Conservation (phyloP, 1,140 invertebrate species). For the Steinernema khuongi region DNA sequence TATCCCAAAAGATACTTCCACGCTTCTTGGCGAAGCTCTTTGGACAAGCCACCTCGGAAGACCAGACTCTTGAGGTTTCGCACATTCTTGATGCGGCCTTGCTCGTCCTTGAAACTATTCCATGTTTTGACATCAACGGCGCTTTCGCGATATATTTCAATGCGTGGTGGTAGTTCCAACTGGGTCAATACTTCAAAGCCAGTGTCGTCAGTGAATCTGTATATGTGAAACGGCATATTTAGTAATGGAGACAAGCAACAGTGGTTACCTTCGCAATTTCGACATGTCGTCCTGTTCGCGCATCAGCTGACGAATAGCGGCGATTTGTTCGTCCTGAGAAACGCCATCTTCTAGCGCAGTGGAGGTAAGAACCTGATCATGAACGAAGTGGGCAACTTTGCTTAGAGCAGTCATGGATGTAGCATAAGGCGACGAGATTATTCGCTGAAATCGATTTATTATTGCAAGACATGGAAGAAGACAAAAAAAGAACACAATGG, state of each 20-base stretch:
- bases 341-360: conserved; percentile 29
- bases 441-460: conserved; percentile 24
- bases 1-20: conserved; percentile 93
- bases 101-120: conserved; percentile 28
- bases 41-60: conserved; percentile 50
- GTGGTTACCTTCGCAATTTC: not conserved
- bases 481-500: not conserved
- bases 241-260: conserved; percentile 7
- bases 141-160: conserved; percentile 35
- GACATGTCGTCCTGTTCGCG: conserved; percentile 20
- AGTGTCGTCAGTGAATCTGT: conserved; percentile 28
- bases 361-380: conserved; percentile 35
- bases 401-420: conserved; percentile 41
- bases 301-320: conserved; percentile 30
- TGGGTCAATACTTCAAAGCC: conserved; percentile 42
- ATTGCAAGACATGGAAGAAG: not conserved
- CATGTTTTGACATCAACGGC: conserved; percentile 28
- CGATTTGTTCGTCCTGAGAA: conserved; percentile 37
- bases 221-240: conserved; percentile 8
- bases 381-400: conserved; percentile 38
- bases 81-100: conserved; percentile 38
- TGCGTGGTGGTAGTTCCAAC: conserved; percentile 34
- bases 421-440: conserved; percentile 39
- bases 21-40: conserved; percentile 72
- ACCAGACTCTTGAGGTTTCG: conserved; percentile 50